Conservation (phyloP, 2,113 vertebrate genomes). For the Mohoua ochrocephala region DNA sequence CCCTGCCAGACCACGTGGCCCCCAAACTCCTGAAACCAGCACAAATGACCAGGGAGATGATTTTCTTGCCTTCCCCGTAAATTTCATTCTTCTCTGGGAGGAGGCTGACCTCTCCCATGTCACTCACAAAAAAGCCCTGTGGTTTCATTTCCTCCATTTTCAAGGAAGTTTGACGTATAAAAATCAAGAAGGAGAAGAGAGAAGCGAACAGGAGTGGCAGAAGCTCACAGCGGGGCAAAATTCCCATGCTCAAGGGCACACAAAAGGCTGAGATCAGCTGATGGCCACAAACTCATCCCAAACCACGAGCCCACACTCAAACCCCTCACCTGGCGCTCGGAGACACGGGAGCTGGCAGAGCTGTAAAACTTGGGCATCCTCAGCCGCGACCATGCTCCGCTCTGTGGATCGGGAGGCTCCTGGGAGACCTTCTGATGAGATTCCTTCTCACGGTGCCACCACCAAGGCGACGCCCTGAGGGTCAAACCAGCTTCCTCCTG, state of each 20-base stretch:
- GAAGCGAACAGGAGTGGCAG: neutral
- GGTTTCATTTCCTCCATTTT: conserved; percentile 74
- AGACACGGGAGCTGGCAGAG: neutral
- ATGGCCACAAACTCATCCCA: neutral
- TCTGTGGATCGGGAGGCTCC: neutral
- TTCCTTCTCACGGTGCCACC: neutral
- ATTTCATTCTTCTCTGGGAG: conserved; percentile 40
- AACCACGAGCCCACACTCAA: neutral
- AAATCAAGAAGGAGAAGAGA: conserved; percentile 66
- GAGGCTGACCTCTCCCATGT: neutral
- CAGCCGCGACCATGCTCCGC: accelerated
- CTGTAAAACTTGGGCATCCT: neutral
- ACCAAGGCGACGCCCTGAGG: neutral
- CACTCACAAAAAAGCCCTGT: neutral
- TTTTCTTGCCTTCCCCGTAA: conserved; percentile 25
- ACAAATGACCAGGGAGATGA: neutral
- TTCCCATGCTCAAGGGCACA: neutral
- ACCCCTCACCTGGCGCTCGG: neutral
- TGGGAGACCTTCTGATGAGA: neutral
- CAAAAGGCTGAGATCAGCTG: accelerated
- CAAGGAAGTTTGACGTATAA: conserved; percentile 56
- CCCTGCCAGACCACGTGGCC: neutral
- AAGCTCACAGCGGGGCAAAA: neutral
- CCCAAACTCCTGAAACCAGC: neutral
- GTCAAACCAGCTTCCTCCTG: neutral